Evolutionary conservation across 2,113 vertebrate species (phyloP).

Genomic region (Cariama cristata): DNA sequence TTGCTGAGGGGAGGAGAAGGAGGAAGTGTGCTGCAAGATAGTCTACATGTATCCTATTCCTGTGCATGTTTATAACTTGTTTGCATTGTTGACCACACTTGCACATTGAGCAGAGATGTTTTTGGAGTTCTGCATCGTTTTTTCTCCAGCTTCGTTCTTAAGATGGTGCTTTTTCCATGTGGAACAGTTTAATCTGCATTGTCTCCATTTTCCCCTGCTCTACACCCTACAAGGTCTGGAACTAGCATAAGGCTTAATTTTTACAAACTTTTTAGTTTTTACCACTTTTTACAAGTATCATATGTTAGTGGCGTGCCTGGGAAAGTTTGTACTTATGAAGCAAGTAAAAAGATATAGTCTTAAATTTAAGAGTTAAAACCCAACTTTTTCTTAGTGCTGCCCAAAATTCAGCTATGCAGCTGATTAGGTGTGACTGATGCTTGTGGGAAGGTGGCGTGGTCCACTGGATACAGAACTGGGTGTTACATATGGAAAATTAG

Average conservation of each 20-base stretch:
- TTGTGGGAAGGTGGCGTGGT: neutral
- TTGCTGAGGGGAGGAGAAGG: neutral
- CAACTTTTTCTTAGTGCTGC: accelerated
- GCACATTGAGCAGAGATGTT: neutral
- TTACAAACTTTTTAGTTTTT: too few relatives aligned
- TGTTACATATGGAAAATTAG: conserved; percentile 38
- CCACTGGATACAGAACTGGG: conserved; percentile 22
- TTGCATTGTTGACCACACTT: neutral
- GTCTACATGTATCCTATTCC: neutral
- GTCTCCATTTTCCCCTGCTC: neutral
- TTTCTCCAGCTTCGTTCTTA: neutral
- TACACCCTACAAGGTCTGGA: neutral
- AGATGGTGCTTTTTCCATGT: neutral
- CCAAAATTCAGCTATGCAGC: neutral
- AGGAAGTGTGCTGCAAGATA: neutral
- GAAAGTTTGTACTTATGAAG: neutral
- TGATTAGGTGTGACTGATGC: conserved; percentile 41
- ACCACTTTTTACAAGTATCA: neutral
- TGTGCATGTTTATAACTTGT: neutral
- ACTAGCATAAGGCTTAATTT: neutral
- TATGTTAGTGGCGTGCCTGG: neutral
- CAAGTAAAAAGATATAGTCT: neutral
- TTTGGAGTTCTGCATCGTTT: neutral
- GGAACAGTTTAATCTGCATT: neutral
- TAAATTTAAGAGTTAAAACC: neutral